These are phyloP conservation scores for Megalurothrips usitatus DNA, from an alignment of 2,888 invertebrate genomes.

Conservation along the genomic window DNA sequence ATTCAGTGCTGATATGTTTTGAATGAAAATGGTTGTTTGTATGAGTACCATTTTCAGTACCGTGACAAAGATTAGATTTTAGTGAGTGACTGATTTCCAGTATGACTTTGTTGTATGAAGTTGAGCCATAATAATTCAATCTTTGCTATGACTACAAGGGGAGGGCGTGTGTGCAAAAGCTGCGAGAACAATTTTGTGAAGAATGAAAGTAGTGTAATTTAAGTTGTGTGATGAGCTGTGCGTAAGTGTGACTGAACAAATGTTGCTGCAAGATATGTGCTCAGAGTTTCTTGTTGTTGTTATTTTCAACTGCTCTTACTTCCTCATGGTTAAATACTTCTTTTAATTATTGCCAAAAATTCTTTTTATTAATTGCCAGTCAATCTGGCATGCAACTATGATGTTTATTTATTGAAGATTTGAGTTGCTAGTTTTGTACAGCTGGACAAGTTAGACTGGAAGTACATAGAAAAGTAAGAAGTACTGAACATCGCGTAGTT, in stretches of 20 bases:
- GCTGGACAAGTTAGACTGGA: constrained; percentile 4
- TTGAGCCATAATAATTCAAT: not conserved
- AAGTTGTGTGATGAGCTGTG: constrained; percentile 6
- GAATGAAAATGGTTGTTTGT: not conserved
- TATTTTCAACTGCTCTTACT: not conserved
- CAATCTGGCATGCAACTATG: constrained; percentile 1
- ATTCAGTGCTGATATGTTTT: not conserved
- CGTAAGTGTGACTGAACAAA: constrained; percentile 12
- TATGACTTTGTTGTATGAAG: not conserved
- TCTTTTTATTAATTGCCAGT: constrained; percentile 7
- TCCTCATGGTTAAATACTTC: not conserved
- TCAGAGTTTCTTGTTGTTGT: constrained; percentile 21
- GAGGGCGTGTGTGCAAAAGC: not conserved
- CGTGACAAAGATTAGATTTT: constrained; percentile 14
- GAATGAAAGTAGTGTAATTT: constrained; percentile 7
- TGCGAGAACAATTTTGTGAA: not conserved
- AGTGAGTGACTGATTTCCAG: not conserved
- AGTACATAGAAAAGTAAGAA: constrained; percentile 13
- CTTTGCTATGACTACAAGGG: not conserved
- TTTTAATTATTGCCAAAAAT: constrained; percentile 19
- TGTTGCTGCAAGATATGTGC: constrained; percentile 12
- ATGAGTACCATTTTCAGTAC: not conserved
- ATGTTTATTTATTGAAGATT: constrained; percentile 21
- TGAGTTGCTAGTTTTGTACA: constrained; percentile 1
- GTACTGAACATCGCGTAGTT: not conserved